phyloP scores from a whole-genome alignment of 2,797 vertebrate species.

The Neopelma chrysocephalum region DNA sequence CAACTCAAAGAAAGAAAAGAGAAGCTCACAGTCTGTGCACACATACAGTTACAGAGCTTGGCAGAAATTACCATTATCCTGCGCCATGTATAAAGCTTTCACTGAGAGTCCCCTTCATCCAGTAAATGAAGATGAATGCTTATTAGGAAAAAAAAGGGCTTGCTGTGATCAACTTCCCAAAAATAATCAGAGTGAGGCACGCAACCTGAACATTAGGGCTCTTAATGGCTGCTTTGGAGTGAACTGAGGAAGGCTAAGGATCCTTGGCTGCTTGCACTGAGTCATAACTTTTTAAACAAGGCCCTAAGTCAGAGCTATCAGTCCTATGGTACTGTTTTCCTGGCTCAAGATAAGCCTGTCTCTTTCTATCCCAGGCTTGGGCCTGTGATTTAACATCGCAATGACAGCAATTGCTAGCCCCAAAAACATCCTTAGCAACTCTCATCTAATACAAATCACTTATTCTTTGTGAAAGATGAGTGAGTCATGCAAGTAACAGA shows the following conservation, averaged over 20 bases:
- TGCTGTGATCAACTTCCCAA: conserved; percentile 74
- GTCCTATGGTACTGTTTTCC: conserved; percentile 77
- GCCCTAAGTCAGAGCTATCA: conserved; percentile 81
- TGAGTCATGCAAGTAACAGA: conserved; percentile 79
- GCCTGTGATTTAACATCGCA: conserved; percentile 79
- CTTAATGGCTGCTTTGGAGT: conserved; percentile 74
- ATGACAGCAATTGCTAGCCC: conserved; percentile 79
- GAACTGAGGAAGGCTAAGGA: conserved; percentile 65
- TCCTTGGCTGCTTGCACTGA: conserved; percentile 74
- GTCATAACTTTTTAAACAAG: conserved; percentile 82
- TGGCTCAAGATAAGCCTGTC: conserved; percentile 82
- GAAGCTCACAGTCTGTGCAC: background rate
- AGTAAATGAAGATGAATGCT: conserved; percentile 81
- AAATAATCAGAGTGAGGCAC: conserved; percentile 79
- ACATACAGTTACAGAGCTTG: conserved; percentile 10
- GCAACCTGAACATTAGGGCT: conserved; percentile 81
- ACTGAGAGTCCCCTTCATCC: conserved; percentile 70
- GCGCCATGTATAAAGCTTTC: conserved; percentile 57
- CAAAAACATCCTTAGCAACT: conserved; percentile 77
- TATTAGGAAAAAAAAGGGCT: conserved; percentile 68
- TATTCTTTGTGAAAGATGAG: conserved; percentile 81
- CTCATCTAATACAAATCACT: conserved; percentile 82
- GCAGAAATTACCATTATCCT: conserved; percentile 43
- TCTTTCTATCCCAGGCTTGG: conserved; percentile 79
- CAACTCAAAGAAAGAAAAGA: background rate